Evolutionary conservation across 2,888 invertebrate genomes (phyloP).

Genomic region (Julus scanicus): DNA sequence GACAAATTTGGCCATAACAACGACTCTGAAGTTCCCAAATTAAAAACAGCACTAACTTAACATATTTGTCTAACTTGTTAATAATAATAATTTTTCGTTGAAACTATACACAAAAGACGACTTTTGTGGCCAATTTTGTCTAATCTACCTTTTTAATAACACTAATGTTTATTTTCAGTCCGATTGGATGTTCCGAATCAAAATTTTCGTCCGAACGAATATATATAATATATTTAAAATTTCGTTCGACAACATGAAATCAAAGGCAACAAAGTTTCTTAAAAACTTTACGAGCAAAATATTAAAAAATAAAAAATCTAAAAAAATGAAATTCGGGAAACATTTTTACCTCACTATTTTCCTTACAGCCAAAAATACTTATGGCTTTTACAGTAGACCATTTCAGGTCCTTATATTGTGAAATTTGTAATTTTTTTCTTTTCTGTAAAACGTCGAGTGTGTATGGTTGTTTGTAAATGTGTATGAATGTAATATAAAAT

Average conservation of each 20-base stretch:
- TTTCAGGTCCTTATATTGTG: conserved; percentile 11
- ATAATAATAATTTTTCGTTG: too few species aligned
- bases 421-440: conserved; percentile 2
- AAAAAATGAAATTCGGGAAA: background rate
- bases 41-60: too few species aligned
- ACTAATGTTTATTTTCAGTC: background rate
- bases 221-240: conserved; percentile 24
- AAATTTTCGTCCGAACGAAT: background rate
- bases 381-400: conserved; percentile 38
- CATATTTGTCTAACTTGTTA: too few species aligned
- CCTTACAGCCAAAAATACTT: conserved; percentile 9
- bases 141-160: too few species aligned
- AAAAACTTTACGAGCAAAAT: too few species aligned
- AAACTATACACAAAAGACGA: too few species aligned
- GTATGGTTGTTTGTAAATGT: conserved; percentile 46
- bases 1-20: background rate
- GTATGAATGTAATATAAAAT: conserved; percentile 41
- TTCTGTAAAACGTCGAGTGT: conserved; percentile 29
- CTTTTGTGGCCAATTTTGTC: too few species aligned
- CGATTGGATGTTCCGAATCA: background rate
- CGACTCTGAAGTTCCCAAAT: background rate
- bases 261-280: background rate
- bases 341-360: conserved; percentile 47
- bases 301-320: background rate
- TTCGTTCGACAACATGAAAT: background rate